Percentiles rank a stretch among this genome's conserved stretches.
Conservation (phyloP, 1,140 invertebrate genomes). For the Fopius arisanus region DNA sequence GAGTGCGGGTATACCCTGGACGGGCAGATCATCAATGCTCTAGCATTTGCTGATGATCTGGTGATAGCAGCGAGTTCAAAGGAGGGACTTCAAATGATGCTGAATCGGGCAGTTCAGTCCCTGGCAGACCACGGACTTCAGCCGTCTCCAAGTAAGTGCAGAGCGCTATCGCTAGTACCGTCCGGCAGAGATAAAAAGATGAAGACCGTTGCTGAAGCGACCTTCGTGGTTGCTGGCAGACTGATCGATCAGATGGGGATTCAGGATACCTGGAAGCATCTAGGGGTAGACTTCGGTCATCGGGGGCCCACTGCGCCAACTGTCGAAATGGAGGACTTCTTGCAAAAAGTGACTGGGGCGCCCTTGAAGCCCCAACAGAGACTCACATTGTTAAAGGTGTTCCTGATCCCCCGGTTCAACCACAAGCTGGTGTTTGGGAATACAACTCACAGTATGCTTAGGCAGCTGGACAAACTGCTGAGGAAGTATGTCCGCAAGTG, state of each 20-base stretch:
- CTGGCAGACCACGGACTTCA: conserved; percentile 41
- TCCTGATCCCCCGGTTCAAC: no score
- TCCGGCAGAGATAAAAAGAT: conserved; percentile 29
- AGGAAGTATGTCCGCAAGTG: conserved; percentile 25
- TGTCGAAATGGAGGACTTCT: neutral
- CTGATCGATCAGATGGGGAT: neutral
- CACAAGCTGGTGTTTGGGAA: conserved; percentile 28
- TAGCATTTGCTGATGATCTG: conserved; percentile 60
- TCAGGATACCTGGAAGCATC: conserved; percentile 17
- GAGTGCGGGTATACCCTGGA: conserved; percentile 42
- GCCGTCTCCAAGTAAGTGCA: conserved; percentile 49
- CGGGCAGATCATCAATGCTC: conserved; percentile 32
- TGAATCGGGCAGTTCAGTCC: conserved; percentile 17
- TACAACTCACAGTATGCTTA: conserved; percentile 12
- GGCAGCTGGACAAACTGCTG: conserved; percentile 13
- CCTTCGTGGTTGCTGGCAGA: neutral
- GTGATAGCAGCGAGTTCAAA: conserved; percentile 46
- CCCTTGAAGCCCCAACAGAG: conserved; percentile 51
- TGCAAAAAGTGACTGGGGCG: conserved; percentile 25
- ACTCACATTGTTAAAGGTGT: conserved; percentile 28
- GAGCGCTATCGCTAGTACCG: conserved; percentile 43
- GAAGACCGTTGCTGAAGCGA: conserved; percentile 22
- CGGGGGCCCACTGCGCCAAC: neutral
- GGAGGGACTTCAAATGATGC: conserved; percentile 33
- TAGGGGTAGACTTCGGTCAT: conserved; percentile 14